These are phyloP conservation scores for Sinocyclocheilus rhinocerous DNA, from an alignment of 2,113 vertebrate genomes.

Conservation along the genomic window DNA sequence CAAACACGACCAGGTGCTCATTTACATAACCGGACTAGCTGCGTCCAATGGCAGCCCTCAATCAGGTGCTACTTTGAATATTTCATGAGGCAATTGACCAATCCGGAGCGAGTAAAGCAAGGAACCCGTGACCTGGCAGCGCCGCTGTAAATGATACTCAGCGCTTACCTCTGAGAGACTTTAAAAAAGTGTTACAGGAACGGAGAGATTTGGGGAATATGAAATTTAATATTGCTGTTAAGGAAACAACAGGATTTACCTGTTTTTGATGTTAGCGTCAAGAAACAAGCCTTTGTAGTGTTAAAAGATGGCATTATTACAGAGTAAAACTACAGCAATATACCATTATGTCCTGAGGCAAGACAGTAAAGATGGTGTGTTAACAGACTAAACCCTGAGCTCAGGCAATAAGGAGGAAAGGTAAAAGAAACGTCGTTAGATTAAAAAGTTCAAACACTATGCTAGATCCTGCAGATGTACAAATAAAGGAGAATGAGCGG, in stretches of 20 bases:
- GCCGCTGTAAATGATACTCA: slow-evolving; percentile 55
- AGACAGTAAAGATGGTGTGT: slow-evolving; percentile 70
- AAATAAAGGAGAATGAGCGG: slow-evolving; percentile 1
- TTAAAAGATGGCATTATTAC: slow-evolving; percentile 72
- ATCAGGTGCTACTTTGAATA: slow-evolving; percentile 73
- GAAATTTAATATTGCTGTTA: slow-evolving; percentile 54
- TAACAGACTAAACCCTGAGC: slow-evolving; percentile 58
- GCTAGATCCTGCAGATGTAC: background rate
- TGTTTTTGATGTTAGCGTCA: background rate
- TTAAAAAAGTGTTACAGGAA: slow-evolving; percentile 51
- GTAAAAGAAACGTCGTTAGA: slow-evolving; percentile 17
- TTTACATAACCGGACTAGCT: slow-evolving; percentile 78
- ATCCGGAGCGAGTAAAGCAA: slow-evolving; percentile 61
- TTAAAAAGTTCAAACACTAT: background rate
- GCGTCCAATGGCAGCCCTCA: slow-evolving; percentile 69
- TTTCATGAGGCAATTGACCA: slow-evolving; percentile 62
- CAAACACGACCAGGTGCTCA: slow-evolving; percentile 76
- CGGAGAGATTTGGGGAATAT: slow-evolving; percentile 57
- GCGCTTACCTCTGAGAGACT: slow-evolving; percentile 46
- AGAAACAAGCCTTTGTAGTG: slow-evolving; percentile 55
- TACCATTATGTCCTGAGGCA: slow-evolving; percentile 68
- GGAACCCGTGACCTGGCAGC: slow-evolving; percentile 58
- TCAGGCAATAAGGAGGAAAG: slow-evolving; percentile 45
- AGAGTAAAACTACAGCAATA: slow-evolving; percentile 71
- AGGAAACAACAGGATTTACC: slow-evolving; percentile 55